Evolutionary conservation across 2,797 vertebrate genomes (phyloP).

Genomic region (Peromyscus melanophrys): DNA sequence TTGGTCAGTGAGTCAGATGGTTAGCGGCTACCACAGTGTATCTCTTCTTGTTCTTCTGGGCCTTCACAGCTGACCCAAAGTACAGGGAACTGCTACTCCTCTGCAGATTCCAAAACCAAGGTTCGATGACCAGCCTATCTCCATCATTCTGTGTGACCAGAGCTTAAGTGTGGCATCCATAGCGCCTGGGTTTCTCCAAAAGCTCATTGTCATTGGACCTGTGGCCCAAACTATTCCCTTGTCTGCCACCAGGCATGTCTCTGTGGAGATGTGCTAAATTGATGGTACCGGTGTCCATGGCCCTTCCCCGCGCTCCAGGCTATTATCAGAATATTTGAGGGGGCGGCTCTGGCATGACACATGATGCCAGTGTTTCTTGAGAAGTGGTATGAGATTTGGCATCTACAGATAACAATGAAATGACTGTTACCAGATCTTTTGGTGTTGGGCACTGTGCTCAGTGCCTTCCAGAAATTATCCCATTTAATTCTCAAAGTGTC

Average conservation of each 20-base stretch:
- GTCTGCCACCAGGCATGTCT: neutral
- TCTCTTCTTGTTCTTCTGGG: neutral
- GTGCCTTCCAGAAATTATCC: constrained; percentile 49
- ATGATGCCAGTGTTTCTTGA: neutral
- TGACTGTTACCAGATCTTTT: constrained; percentile 6
- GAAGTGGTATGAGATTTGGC: constrained; percentile 42
- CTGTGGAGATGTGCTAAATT: neutral
- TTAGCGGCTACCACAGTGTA: neutral
- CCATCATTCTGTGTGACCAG: neutral
- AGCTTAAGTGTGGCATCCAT: neutral
- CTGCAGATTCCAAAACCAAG: neutral
- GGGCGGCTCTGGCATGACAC: neutral
- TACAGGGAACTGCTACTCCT: neutral
- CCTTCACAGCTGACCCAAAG: neutral
- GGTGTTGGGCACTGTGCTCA: constrained; percentile 38
- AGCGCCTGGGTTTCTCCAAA: neutral
- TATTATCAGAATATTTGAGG: neutral
- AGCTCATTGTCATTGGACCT: neutral
- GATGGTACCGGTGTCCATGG: neutral
- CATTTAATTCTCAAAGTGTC: constrained; percentile 65
- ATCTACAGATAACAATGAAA: constrained; percentile 60
- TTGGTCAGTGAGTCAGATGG: neutral
- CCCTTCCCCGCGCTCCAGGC: neutral
- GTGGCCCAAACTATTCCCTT: neutral
- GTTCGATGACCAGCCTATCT: neutral